Conservation (phyloP, 2,888 invertebrate species). For the Hofmannophila pseudospretella region DNA sequence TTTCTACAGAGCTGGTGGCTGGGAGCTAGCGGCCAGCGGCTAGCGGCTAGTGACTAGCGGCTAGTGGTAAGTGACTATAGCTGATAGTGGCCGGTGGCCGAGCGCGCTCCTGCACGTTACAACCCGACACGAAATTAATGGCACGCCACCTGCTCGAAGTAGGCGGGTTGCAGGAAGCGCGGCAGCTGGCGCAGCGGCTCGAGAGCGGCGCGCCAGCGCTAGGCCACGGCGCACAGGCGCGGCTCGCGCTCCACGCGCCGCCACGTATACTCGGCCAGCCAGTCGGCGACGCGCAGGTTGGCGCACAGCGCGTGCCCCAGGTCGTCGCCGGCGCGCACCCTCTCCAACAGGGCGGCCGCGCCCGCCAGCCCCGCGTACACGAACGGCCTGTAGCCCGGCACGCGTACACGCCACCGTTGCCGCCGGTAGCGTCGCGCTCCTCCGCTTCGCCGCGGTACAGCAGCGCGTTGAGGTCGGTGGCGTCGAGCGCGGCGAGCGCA, state of each 20-base stretch:
- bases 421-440: conserved; percentile 90
- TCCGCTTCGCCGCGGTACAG: conserved; percentile 92
- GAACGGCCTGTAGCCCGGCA: conserved; percentile 90
- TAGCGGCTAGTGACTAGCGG: too few species aligned
- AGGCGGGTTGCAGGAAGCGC: conserved; percentile 93
- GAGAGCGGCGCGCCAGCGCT: conserved; percentile 62
- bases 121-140: too few species aligned
- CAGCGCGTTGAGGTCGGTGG: conserved; percentile 83
- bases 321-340: conserved; percentile 80
- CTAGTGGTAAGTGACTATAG: too few species aligned
- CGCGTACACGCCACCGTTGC: conserved; percentile 85
- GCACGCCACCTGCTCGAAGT: conserved; percentile 83
- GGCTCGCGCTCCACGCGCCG: conserved; percentile 81
- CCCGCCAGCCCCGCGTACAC: conserved; percentile 94
- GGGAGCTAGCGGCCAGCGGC: too few species aligned
- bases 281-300: conserved; percentile 95
- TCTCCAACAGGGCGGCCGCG: conserved; percentile 43
- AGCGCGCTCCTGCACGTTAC: too few species aligned
- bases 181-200: conserved; percentile 86
- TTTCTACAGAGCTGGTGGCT: too few species aligned
- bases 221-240: conserved; percentile 38
- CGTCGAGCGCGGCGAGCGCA: conserved; percentile 26
- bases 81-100: too few species aligned
- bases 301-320: conserved; percentile 96
- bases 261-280: conserved; percentile 93